These are phyloP conservation scores for Idaea aversata DNA, from an alignment of 2,888 invertebrate species.

Conservation along the genomic window DNA sequence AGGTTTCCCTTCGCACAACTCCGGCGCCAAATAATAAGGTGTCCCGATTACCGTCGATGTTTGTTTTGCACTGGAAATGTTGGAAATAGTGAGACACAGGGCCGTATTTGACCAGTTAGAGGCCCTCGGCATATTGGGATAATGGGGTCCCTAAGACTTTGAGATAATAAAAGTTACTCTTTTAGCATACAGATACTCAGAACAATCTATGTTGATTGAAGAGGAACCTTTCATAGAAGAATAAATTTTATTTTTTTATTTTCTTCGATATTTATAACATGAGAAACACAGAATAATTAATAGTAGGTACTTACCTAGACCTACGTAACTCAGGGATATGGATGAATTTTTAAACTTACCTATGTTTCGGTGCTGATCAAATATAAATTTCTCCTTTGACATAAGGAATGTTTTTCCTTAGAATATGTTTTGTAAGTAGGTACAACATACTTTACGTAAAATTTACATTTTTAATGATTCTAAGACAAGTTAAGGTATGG, in stretches of 20 bases:
- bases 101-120: too few species aligned
- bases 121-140: too few species aligned
- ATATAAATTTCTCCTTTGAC: not conserved
- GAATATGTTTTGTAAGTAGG: not conserved
- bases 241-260: too few species aligned
- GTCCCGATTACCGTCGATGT: constrained; percentile 87
- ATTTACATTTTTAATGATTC: not conserved
- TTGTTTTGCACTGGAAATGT: constrained; percentile 77
- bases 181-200: too few species aligned
- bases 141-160: too few species aligned
- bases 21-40: constrained; percentile 92
- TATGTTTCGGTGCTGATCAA: not conserved
- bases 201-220: too few species aligned
- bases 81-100: too few species aligned
- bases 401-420: not conserved
- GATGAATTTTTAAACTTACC: not conserved
- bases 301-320: too few species aligned
- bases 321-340: not conserved
- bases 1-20: constrained; percentile 87
- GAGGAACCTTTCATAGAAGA: too few species aligned
- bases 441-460: not conserved
- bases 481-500: not conserved
- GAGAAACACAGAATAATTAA: not conserved
- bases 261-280: too few species aligned
- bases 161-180: too few species aligned